Base-by-base conservation (phyloP, 2,888 invertebrate genomes). In the Ashinkailepas kermadecensis region DNA sequence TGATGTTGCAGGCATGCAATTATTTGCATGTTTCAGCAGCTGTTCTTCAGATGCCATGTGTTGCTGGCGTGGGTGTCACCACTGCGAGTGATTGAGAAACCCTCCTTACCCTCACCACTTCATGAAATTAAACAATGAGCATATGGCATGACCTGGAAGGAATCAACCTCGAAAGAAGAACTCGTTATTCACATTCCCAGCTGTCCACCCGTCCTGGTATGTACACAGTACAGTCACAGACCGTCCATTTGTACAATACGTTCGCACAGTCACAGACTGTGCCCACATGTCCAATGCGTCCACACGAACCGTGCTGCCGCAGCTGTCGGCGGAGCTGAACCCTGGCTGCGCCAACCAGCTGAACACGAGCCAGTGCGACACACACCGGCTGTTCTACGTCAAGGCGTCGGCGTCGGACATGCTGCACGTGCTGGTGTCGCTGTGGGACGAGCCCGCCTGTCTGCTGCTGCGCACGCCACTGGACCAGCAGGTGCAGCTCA, bases 351-450 rank as follows among this genome's bases (percentile, higher is more conserved):
- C 3, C 3, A 15, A 74, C 15, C 74, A 74, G 74, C 18, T 54
- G 15, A 1, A 1, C 7, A 0, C 13, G 15, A 18, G 0, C 8
- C 15, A 2, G 3, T 79, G 79, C 18, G n/a, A 8, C 23, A 3
- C 58, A 0, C 23, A 57, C 23, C 79, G 23, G 6, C 58, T 79
- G 57, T 13, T 23, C 13, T 21, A 23, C 25, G 57, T 79, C 12
- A 25, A 12, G 7, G 58, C 79, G 23, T 4, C 23, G 6, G 57
- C 79, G 23, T 21, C 54, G 7, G 58, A 57, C 23, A 58, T 23
- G 58, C 58, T 79, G 79, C 79, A 79, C 58, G 58, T 58, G 57
- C 25, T 58, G 23, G 23, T 79, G 23, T n/a, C 79, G 58, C 25
- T 79, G 58, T 79, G 57, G 58, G 79, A 57, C 11, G 10, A 4